A percentile compares a stretch with the other conserved stretches of the same genome.
phyloP scores from a whole-genome alignment of 2,888 invertebrate genomes.

The Morpho achilles region DNA sequence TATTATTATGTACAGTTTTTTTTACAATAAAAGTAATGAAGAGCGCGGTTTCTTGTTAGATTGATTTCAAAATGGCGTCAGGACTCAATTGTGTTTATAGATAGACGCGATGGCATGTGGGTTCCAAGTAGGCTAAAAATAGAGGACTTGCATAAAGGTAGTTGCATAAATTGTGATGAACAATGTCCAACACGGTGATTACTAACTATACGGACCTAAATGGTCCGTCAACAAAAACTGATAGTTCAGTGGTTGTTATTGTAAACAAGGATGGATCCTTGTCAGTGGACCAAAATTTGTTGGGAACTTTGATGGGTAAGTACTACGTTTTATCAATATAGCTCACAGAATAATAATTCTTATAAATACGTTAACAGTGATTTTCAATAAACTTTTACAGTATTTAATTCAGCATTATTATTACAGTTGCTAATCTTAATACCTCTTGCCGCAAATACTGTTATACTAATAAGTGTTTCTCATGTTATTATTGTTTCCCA shows the following conservation, averaged over 20 bases:
- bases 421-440: too few species aligned
- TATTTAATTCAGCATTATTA: too few species aligned
- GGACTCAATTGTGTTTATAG: slow-evolving; percentile 54
- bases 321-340: slow-evolving; percentile 21
- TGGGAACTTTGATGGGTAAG: slow-evolving; percentile 89
- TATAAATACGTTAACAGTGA: too few species aligned
- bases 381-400: too few species aligned
- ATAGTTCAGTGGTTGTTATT: slow-evolving; percentile 89
- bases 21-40: slow-evolving; percentile 2
- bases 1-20: neutral
- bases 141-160: slow-evolving; percentile 57
- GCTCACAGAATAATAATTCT: too few species aligned
- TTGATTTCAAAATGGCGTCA: slow-evolving; percentile 70
- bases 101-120: slow-evolving; percentile 65
- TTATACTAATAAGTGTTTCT: too few species aligned
- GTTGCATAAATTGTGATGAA: slow-evolving; percentile 53
- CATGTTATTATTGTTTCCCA: too few species aligned
- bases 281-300: slow-evolving; percentile 88
- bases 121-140: slow-evolving; percentile 62
- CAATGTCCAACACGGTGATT: slow-evolving; percentile 77
- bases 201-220: slow-evolving; percentile 76
- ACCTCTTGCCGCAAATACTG: too few species aligned
- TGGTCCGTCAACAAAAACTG: slow-evolving; percentile 75
- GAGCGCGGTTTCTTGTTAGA: slow-evolving; percentile 26
- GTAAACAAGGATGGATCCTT: slow-evolving; percentile 92